Evolutionary conservation across 2,113 vertebrate species (phyloP), one percentile per base, ranked within the genome.

Genomic region (Dicerorhinus sumatrensis): DNA sequence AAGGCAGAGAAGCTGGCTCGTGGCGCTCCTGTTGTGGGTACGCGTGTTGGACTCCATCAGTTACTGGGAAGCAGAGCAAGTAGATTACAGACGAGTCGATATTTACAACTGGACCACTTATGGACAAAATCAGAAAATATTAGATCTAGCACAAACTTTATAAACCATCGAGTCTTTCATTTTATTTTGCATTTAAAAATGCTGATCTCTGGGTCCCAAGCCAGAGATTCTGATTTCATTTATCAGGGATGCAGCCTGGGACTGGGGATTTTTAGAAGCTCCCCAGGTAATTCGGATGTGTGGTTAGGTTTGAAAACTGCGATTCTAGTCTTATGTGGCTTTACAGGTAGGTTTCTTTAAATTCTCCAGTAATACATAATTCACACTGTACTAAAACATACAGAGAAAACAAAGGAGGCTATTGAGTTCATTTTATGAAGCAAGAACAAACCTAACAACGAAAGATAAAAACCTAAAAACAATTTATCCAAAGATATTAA

Each of bases 141-240:
- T 29, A 54, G 48, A 21, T 42, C 70, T 56, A 75, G 14, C 48
- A 69, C 42, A 75, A 79, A 73, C 42, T 42, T 91, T 62, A 54
- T 39, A 88, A 88, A 79, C 60, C 62, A 67, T 25, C 8, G 25
- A n/a, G 0, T 10, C 56, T 87, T 86, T 62, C 33, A 9, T n/a
- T 82, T 42, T 91, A 46, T 58, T 94, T 95, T 95, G 54, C 39
- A 62, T 48, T 88, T 73, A 9, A 63, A 81, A 93, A 87, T 76
- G 16, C 17, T 60, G 4, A 51, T 25, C 69, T 46, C 31, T 58
- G 70, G n/a, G 8, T 60, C 23, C 42, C 62, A 75, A 36, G 13
- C 12, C 69, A 63, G 60, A 76, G 67, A 63, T 79, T 69, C 69
- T 62, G 67, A 65, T 33, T 85, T 70, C 13, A 27, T n/a, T 88